Percentiles rank a stretch among this genome's conserved stretches.
These are phyloP conservation scores for Lycophotia porphyrea DNA, from an alignment of 2,888 invertebrate genomes.

Conservation along the genomic window DNA sequence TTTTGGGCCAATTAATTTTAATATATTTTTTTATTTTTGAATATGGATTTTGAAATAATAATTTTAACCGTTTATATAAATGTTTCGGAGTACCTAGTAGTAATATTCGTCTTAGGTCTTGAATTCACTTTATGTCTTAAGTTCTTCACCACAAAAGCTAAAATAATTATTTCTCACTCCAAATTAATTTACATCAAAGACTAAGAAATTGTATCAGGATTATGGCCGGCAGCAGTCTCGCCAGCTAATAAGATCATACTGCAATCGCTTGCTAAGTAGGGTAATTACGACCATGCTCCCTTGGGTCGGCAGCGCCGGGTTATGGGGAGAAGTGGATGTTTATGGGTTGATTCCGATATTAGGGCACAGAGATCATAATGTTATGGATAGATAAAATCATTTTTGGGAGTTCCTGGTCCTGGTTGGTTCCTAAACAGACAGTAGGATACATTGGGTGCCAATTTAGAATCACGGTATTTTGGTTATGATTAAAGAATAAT, in stretches of 20 bases:
- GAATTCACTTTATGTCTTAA: background rate
- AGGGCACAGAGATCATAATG: conserved; percentile 15
- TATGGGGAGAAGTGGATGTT: conserved; percentile 39
- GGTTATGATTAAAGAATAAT: background rate
- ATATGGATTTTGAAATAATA: background rate
- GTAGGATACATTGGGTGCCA: background rate
- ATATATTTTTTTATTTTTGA: background rate
- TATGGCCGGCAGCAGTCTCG: conserved; percentile 38
- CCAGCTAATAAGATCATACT: conserved; percentile 55
- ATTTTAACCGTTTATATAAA: background rate
- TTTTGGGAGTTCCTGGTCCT: background rate
- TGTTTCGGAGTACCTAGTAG: background rate
- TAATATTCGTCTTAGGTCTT: background rate
- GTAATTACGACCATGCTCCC: conserved; percentile 51
- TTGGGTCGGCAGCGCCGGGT: conserved; percentile 34
- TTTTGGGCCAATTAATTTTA: background rate
- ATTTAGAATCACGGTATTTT: background rate
- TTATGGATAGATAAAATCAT: conserved; percentile 13
- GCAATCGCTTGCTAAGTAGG: conserved; percentile 60
- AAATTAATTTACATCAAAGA: conserved; percentile 32
- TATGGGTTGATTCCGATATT: conserved; percentile 37
- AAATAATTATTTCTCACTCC: conserved; percentile 12
- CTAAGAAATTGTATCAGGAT: conserved; percentile 51
- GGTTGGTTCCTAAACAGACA: background rate
- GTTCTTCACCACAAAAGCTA: background rate